Evolutionary conservation across 2,113 vertebrate species (phyloP).

Genomic region (Hiodon alosoides): DNA sequence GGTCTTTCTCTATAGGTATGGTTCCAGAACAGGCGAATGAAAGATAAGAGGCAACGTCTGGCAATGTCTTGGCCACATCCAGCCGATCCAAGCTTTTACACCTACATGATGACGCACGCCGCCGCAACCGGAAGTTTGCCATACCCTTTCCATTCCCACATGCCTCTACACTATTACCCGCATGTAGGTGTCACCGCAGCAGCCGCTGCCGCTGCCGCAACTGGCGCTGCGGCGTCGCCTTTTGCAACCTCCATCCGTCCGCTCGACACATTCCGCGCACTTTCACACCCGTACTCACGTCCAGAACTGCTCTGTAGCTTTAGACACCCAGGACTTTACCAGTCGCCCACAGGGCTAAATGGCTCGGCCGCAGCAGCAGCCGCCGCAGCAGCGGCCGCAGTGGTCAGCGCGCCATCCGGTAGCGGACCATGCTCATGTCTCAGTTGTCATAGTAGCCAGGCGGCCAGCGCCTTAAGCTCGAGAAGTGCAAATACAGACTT

Average conservation of each 20-base stretch:
- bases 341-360: slow-evolving; percentile 82
- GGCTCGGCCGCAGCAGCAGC: slow-evolving; percentile 78
- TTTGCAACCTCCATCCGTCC: slow-evolving; percentile 91
- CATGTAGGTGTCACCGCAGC: slow-evolving; percentile 93
- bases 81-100: slow-evolving; percentile 98
- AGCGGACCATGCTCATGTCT: slow-evolving; percentile 83
- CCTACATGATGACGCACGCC: slow-evolving; percentile 99
- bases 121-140: slow-evolving; percentile 95
- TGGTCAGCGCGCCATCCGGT: slow-evolving; percentile 67
- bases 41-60: slow-evolving; percentile 93
- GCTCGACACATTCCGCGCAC: slow-evolving; percentile 93
- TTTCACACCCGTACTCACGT: slow-evolving; percentile 89
- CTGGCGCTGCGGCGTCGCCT: slow-evolving; percentile 79
- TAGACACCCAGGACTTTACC: slow-evolving; percentile 90
- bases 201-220: slow-evolving; percentile 79
- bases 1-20: slow-evolving; percentile 71
- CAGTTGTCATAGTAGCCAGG: slow-evolving; percentile 89
- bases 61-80: slow-evolving; percentile 99
- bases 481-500: slow-evolving; percentile 73
- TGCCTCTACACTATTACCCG: slow-evolving; percentile 96
- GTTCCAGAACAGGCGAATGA: slow-evolving; percentile 95
- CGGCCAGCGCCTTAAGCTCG: slow-evolving; percentile 71
- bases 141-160: slow-evolving; percentile 97
- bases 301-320: slow-evolving; percentile 93
- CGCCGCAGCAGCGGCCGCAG: slow-evolving; percentile 71